Percentiles rank a stretch among this genome's conserved stretches.
Evolutionary conservation across 2,113 vertebrate species (phyloP).

Genomic region (Bambusicola thoracicus): DNA sequence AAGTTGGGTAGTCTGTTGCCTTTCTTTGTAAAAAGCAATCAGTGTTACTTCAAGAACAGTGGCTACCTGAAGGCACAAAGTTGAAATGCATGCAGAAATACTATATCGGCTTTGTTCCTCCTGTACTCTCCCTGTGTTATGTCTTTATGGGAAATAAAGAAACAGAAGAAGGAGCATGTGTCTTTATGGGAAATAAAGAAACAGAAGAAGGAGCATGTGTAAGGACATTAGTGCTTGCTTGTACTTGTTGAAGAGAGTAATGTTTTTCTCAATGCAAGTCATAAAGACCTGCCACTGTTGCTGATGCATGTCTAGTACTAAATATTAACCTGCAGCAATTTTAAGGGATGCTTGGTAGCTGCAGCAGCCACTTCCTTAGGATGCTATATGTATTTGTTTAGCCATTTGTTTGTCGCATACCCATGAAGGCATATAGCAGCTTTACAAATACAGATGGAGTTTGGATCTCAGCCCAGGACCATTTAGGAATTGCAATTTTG

Average conservation of each 20-base stretch:
- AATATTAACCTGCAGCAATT: not conserved
- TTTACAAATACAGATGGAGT: constrained; percentile 25
- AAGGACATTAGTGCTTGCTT: not conserved
- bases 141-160: not conserved
- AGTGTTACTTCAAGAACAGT: not conserved
- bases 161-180: not conserved
- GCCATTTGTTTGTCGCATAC: not conserved
- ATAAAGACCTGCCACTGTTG: not conserved
- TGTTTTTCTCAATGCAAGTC: not conserved
- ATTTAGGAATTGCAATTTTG: constrained; percentile 25
- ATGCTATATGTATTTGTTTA: not conserved
- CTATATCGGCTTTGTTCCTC: not conserved
- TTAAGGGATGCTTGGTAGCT: not conserved
- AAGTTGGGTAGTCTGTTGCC: not conserved
- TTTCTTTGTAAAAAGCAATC: not conserved
- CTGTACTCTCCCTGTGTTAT: not conserved
- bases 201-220: not conserved
- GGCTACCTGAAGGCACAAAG: not conserved
- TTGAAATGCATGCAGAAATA: not conserved
- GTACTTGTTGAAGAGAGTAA: not conserved
- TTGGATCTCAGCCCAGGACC: constrained; percentile 57
- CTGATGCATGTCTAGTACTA: constrained; percentile 9
- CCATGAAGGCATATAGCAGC: not conserved
- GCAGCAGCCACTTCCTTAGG: not conserved
- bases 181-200: not conserved